Conservation (phyloP, 2,113 vertebrate genomes). For the Notarius quadriscutis region DNA sequence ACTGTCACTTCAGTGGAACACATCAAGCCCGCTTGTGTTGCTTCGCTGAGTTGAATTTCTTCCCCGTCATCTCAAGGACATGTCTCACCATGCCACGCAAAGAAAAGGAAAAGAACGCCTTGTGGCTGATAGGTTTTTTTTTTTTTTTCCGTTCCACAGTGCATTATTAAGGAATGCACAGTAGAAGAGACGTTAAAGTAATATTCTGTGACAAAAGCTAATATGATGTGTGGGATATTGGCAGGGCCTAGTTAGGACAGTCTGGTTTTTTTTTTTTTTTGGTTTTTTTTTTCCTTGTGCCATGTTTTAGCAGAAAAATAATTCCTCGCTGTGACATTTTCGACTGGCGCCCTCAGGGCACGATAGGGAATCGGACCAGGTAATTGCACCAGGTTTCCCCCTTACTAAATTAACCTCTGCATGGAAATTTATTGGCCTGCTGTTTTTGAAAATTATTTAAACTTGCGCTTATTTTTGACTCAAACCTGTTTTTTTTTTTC, state of each 20-base stretch:
- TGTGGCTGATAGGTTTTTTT: slow-evolving; percentile 18
- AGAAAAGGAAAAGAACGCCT: slow-evolving; percentile 6
- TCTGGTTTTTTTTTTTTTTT: slow-evolving; percentile 69
- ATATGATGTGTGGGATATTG: slow-evolving; percentile 68
- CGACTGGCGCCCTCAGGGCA: slow-evolving; percentile 71
- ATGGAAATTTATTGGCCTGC: slow-evolving; percentile 73
- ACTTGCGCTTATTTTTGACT: slow-evolving; percentile 65
- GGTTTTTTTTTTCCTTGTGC: slow-evolving; percentile 65
- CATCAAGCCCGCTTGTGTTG: slow-evolving; percentile 15
- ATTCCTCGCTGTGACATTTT: slow-evolving; percentile 68
- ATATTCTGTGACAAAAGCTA: slow-evolving; percentile 64
- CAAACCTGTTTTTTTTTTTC: slow-evolving; percentile 8
- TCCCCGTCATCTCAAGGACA: slow-evolving; percentile 31
- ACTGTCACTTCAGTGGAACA: slow-evolving; percentile 49
- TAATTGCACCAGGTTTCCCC: slow-evolving; percentile 73
- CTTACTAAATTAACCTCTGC: slow-evolving; percentile 77
- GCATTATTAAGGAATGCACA: slow-evolving; percentile 49
- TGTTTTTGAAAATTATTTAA: slow-evolving; percentile 76
- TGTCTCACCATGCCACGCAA: slow-evolving; percentile 3
- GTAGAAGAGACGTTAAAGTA: slow-evolving; percentile 47
- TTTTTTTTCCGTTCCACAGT: neutral
- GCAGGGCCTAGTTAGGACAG: slow-evolving; percentile 65
- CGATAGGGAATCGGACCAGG: slow-evolving; percentile 70
- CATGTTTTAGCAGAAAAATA: slow-evolving; percentile 57
- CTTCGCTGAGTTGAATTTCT: slow-evolving; percentile 13